Evolutionary conservation across 2,888 invertebrate species (phyloP).

Genomic region (Lithosia quadra): DNA sequence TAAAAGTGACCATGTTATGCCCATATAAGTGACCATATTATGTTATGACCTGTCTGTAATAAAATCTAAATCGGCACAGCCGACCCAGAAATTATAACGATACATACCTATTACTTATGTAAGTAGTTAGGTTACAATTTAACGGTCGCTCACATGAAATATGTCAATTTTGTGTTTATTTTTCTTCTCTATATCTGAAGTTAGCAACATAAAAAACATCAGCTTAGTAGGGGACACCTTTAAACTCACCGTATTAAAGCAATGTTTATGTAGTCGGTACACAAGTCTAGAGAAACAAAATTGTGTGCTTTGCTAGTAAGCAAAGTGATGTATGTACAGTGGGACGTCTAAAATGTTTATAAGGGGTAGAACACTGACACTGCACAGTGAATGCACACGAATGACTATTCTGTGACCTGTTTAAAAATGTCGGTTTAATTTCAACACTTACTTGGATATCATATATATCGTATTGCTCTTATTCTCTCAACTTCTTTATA

Average conservation of each 20-base stretch:
- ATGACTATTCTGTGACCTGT: slow-evolving; percentile 4
- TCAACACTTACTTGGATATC: neutral
- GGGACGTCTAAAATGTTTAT: slow-evolving; percentile 7
- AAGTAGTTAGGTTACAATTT: no score
- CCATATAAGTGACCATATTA: no score
- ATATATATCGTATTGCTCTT: neutral
- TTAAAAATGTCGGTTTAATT: neutral
- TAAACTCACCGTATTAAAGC: neutral
- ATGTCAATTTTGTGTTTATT: no score
- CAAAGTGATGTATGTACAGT: neutral
- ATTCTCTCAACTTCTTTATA: neutral
- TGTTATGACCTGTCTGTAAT: no score
- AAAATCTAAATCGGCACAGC: no score
- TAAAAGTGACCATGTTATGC: no score
- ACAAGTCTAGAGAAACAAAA: neutral
- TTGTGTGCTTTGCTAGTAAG: slow-evolving; percentile 11
- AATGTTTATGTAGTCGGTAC: slow-evolving; percentile 6
- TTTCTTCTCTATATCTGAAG: no score
- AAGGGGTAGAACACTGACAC: neutral
- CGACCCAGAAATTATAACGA: no score
- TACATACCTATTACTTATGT: no score
- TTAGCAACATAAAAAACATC: neutral
- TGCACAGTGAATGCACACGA: neutral
- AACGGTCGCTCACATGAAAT: no score
- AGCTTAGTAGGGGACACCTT: neutral